These are phyloP conservation scores for Echinops telfairi DNA, from an alignment of 2,113 vertebrate genomes.

Conservation along the genomic window DNA sequence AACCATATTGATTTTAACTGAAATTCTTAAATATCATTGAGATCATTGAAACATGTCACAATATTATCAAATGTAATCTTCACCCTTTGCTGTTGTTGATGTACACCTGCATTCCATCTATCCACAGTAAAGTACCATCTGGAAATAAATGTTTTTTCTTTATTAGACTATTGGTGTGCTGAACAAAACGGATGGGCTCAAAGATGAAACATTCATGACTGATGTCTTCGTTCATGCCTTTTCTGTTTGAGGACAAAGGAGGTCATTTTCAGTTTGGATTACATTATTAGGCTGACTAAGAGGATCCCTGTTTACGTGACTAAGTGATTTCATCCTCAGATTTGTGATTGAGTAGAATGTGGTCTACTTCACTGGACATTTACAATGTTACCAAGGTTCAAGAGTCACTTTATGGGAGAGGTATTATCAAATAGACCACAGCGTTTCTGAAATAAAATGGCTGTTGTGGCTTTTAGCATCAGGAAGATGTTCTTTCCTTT, in stretches of 20 bases:
- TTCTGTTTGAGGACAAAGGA: neutral
- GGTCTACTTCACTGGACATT: neutral
- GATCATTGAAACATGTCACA: neutral
- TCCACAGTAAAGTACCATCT: neutral
- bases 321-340: neutral
- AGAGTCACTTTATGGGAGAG: neutral
- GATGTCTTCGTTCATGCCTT: neutral
- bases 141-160: neutral
- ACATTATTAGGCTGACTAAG: neutral
- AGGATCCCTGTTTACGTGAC: neutral
- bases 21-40: too few relatives aligned
- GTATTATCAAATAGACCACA: neutral
- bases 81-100: neutral
- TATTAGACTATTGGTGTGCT: neutral
- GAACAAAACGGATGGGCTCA: neutral
- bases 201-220: neutral
- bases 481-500: neutral
- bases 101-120: neutral
- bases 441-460: constrained; percentile 36
- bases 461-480: neutral
- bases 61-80: constrained; percentile 26
- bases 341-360: neutral
- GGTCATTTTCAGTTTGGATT: neutral
- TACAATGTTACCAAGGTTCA: neutral
- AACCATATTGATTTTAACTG: neutral